Base-by-base conservation (phyloP, 2,797 vertebrate species). In the Gobionotothen gibberifrons region DNA sequence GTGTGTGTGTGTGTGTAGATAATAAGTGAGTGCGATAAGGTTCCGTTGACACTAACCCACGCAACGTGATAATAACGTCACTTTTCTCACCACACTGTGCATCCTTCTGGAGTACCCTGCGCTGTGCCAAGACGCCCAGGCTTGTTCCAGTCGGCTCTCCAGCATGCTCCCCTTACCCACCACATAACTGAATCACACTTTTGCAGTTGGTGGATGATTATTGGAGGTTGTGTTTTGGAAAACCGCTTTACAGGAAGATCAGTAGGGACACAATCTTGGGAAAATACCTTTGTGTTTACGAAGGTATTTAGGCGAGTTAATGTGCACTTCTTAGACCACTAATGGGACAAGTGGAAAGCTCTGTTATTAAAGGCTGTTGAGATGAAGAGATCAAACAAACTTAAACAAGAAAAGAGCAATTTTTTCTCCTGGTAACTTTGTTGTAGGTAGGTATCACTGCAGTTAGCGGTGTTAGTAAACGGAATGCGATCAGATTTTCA, bases 41-140 rank as follows among this genome's bases (percentile, higher is more conserved):
- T 72, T 91, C 72, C 78, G 72, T 54, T 81, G 84, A 91, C 91
- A 92, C 87, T 69, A 83, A 89, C 91, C 93, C 91, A 92, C 91
- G 77, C 92, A 81, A 91, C 57, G 85, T 90, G 92, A 89, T 78
- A 85, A 91, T 90, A 84, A 94, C 89, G 87, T 93, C 90, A 92
- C 83, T 83, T 71, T 82, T 90, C 87, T 92, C 90, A 87, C 84
- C 93, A 92, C 91, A 90, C 87, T 92, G 89, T 56, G 89, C 86
- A 68, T 90, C 94, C 93, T 90, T 94, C 93, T 94, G 93, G 93
- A 94, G 87, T 17, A 60, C 17, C 47, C 59, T 13, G 74, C 63
- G 69, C 72, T 2, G 51, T 85, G 92, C 92, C 92, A 94, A 93
- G 83, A 78, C 43, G 62, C 82, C 62, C 78, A 56, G 81, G 78